Evolutionary conservation across 2,888 invertebrate species (phyloP).

Genomic region (Hetaerina titia): DNA sequence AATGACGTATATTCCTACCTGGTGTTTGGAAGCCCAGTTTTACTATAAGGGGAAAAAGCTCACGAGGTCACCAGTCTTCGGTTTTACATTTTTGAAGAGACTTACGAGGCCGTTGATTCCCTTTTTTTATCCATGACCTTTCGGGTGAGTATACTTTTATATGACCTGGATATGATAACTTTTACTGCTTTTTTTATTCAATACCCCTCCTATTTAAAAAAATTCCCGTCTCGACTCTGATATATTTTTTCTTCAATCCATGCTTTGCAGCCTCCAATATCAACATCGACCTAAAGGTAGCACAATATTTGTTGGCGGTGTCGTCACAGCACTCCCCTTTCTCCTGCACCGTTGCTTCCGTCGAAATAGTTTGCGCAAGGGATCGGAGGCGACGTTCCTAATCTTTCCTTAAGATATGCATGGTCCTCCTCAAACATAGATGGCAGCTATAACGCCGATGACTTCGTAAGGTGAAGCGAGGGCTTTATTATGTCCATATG

Average conservation of each 20-base stretch:
- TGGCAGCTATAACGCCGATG: neutral
- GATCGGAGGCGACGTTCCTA: neutral
- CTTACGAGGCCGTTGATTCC: no score
- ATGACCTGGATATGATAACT: no score
- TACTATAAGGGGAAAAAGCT: neutral
- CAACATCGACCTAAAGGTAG: no score
- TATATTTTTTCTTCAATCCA: no score
- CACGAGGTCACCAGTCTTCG: neutral
- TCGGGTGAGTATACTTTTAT: no score
- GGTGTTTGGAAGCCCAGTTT: neutral
- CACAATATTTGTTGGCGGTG: neutral
- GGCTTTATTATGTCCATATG: neutral
- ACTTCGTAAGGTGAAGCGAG: neutral
- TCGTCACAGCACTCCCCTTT: neutral
- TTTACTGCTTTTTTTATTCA: no score
- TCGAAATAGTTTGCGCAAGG: neutral
- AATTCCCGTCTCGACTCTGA: no score
- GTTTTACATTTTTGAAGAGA: no score
- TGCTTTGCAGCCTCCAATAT: no score
- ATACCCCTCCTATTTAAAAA: no score
- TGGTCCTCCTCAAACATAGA: neutral
- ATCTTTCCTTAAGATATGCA: neutral
- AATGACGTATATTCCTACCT: neutral
- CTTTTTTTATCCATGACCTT: no score
- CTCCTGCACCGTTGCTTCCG: conserved; percentile 49